Percentiles rank a stretch among this genome's conserved stretches.
These are phyloP conservation scores for Lagopus leucura DNA, from an alignment of 2,113 vertebrate genomes.

Conservation along the genomic window DNA sequence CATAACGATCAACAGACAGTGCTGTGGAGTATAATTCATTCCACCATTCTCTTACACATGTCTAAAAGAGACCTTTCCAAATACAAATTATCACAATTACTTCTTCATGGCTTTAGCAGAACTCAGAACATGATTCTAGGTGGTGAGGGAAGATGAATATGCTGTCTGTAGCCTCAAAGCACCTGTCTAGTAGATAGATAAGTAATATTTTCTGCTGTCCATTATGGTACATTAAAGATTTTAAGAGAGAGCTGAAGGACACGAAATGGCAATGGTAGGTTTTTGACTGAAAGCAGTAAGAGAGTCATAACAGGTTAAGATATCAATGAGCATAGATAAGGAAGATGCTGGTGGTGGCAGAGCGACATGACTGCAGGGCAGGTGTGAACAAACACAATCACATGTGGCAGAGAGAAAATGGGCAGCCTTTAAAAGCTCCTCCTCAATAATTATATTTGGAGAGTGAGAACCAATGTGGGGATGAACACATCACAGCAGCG, in stretches of 20 bases:
- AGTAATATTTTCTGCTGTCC: neutral
- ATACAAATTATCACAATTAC: neutral
- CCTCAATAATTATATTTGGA: neutral
- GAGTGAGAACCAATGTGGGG: neutral
- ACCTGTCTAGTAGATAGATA: neutral
- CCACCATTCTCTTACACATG: neutral
- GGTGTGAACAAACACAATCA: neutral
- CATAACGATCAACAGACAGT: neutral
- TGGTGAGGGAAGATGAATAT: rapidly evolving
- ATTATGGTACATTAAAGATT: neutral
- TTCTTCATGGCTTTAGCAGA: neutral
- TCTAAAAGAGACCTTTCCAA: neutral
- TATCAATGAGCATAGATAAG: rapidly evolving
- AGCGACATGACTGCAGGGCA: neutral
- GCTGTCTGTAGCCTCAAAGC: neutral
- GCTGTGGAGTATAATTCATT: neutral
- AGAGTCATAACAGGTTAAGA: neutral
- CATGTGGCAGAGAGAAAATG: neutral
- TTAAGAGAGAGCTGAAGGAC: neutral
- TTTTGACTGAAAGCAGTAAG: neutral
- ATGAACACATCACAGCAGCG: neutral
- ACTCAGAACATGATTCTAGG: neutral
- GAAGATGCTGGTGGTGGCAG: neutral
- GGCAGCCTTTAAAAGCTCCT: neutral
- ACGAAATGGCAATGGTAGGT: neutral